Conservation (phyloP, 2,113 vertebrate species). For the Charina bottae region DNA sequence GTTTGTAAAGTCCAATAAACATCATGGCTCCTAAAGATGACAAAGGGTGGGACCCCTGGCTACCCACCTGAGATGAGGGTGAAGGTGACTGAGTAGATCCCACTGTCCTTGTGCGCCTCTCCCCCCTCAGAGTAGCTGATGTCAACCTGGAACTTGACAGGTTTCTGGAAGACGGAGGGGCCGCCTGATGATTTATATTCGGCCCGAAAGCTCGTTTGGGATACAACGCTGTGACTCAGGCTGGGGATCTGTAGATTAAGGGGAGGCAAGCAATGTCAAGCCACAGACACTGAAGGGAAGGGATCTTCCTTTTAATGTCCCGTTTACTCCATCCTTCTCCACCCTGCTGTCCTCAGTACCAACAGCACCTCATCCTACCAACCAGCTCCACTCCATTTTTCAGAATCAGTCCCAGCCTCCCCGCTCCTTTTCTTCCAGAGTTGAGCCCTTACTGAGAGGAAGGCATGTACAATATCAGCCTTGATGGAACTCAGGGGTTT, state of each 20-base stretch:
- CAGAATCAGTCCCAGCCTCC: neutral
- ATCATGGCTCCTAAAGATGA: neutral
- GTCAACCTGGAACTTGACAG: slow-evolving; percentile 93
- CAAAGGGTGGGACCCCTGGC: neutral
- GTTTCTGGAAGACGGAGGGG: slow-evolving; percentile 94
- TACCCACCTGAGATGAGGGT: slow-evolving; percentile 87
- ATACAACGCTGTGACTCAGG: slow-evolving; percentile 93
- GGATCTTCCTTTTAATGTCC: neutral
- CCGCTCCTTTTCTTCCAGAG: too few species aligned
- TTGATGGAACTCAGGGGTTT: slow-evolving; percentile 94
- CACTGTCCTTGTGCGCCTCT: slow-evolving; percentile 81
- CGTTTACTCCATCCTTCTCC: neutral
- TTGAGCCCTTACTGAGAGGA: slow-evolving; percentile 82
- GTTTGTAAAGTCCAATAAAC: neutral
- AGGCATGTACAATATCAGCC: slow-evolving; percentile 93
- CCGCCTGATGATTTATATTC: slow-evolving; percentile 91
- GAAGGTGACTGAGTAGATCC: slow-evolving; percentile 92
- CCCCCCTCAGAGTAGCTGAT: slow-evolving; percentile 89
- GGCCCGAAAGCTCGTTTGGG: slow-evolving; percentile 92
- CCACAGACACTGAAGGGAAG: too few species aligned
- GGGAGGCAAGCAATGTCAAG: slow-evolving; percentile 8
- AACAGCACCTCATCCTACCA: too few species aligned
- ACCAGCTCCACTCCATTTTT: too few species aligned
- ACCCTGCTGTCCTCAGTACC: neutral
- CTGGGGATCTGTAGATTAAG: slow-evolving; percentile 83